A percentile compares a stretch with the other conserved stretches of the same genome.
Conservation (phyloP, 1,140 invertebrate genomes). For the Monochamus saltuarius region DNA sequence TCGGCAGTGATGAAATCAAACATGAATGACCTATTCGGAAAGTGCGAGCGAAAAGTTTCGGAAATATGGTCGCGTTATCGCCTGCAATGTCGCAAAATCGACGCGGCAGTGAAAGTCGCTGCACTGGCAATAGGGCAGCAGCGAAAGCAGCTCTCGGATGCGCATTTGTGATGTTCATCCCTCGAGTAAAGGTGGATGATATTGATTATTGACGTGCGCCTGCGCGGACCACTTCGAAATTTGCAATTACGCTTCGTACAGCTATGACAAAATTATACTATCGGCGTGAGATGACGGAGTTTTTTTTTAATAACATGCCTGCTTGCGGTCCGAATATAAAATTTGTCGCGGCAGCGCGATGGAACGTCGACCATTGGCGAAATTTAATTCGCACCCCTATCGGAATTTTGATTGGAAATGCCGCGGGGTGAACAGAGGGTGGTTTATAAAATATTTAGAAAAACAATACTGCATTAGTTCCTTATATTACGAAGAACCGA, state of each 20-base stretch:
- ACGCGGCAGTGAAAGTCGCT: not conserved
- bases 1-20: no score
- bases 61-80: no score
- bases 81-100: no score
- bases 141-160: conserved; percentile 20
- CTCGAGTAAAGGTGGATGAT: conserved; percentile 19
- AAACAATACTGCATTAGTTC: not conserved
- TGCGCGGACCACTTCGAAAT: conserved; percentile 15
- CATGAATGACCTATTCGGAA: no score
- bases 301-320: conserved; percentile 37
- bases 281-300: conserved; percentile 28
- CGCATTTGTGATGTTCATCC: conserved; percentile 25
- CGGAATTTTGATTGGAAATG: conserved; percentile 8
- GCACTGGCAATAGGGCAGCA: not conserved
- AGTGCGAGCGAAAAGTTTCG: no score
- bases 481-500: not conserved
- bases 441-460: no score
- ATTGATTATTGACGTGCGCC: conserved; percentile 29
- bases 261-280: conserved; percentile 36
- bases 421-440: not conserved
- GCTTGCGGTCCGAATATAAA: conserved; percentile 21
- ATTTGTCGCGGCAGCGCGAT: not conserved
- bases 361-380: no score
- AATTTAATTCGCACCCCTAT: conserved; percentile 12
- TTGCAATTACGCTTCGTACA: conserved; percentile 32